Conservation (phyloP, 1,140 invertebrate species). For the Chironomus striatipennis region DNA sequence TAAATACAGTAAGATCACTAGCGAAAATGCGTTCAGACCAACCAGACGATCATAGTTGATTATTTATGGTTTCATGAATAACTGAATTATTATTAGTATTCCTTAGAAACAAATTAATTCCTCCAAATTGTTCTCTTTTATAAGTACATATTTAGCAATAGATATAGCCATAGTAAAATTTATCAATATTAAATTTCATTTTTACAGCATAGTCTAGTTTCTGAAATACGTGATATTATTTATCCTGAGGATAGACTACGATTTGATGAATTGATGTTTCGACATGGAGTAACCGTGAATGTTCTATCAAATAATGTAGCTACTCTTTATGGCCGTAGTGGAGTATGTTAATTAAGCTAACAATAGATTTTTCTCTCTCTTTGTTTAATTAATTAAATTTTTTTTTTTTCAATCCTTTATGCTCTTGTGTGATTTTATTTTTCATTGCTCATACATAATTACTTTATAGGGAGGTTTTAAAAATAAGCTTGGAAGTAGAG, state of each 20-base stretch:
- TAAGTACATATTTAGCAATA: too few relatives aligned
- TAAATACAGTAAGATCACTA: too few relatives aligned
- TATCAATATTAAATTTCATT: constrained; percentile 21
- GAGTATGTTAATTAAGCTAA: constrained; percentile 1
- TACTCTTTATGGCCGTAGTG: constrained; percentile 17
- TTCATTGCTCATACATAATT: not conserved
- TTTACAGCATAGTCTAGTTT: constrained; percentile 73
- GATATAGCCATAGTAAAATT: too few relatives aligned
- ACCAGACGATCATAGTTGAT: too few relatives aligned
- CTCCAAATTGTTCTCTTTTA: too few relatives aligned
- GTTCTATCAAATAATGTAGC: constrained; percentile 17
- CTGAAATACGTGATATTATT: constrained; percentile 79
- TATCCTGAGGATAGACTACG: constrained; percentile 69
- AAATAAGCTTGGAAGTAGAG: not conserved
- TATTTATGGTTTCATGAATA: too few relatives aligned
- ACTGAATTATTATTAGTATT: too few relatives aligned
- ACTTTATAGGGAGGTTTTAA: constrained; percentile 8
- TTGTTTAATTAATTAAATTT: too few relatives aligned
- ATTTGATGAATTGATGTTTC: constrained; percentile 85
- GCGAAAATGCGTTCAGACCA: too few relatives aligned
- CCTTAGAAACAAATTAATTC: too few relatives aligned
- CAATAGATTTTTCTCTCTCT: too few relatives aligned
- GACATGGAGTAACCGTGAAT: constrained; percentile 35
- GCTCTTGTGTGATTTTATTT: not conserved
- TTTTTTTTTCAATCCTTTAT: too few relatives aligned